A percentile compares a stretch with the other conserved stretches of the same genome.
Evolutionary conservation across 2,113 vertebrate genomes (phyloP).

Genomic region (Anguilla japonica): DNA sequence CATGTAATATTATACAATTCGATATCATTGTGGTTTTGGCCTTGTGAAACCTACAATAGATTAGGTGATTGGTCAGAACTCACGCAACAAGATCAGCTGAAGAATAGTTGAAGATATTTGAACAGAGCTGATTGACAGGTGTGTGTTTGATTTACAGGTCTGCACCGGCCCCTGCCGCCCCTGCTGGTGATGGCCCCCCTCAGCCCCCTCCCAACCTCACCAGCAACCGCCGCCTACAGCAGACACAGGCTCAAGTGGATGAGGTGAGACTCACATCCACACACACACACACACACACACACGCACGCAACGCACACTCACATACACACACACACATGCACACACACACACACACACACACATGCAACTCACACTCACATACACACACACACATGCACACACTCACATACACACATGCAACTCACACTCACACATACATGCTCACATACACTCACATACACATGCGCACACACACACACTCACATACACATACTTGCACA

Average conservation of each 20-base stretch:
- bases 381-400: neutral
- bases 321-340: neutral
- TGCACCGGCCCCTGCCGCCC: constrained; percentile 72
- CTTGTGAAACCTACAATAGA: neutral
- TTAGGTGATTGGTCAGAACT: no score
- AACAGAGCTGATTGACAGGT: neutral
- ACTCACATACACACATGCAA: neutral
- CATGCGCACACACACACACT: neutral
- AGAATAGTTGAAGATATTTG: neutral
- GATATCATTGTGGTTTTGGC: neutral
- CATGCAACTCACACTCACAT: neutral
- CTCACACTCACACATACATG: neutral
- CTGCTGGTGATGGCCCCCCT: constrained; percentile 71
- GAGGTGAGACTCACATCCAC: constrained; percentile 70
- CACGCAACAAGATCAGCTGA: neutral
- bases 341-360: neutral
- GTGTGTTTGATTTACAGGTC: constrained; percentile 71
- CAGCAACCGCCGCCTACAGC: constrained; percentile 87
- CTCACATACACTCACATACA: neutral
- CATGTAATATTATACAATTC: no score
- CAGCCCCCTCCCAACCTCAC: constrained; percentile 74
- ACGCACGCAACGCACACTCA: neutral
- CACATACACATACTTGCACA: neutral
- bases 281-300: neutral
- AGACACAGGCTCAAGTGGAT: constrained; percentile 88